Evolutionary conservation across 1,140 invertebrate genomes (phyloP).

Genomic region (Heliconius hewitsoni): DNA sequence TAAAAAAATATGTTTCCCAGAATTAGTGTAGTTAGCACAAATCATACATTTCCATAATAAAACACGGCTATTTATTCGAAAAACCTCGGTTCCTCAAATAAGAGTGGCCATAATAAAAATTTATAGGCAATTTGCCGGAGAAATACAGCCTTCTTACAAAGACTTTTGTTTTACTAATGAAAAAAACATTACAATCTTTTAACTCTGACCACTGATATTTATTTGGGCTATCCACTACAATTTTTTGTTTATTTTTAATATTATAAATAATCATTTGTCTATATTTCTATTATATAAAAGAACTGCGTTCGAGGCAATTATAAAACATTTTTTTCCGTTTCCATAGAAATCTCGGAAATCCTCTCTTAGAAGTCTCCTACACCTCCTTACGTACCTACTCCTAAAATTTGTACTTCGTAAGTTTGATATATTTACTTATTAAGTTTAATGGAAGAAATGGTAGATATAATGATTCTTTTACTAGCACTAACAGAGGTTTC

Average conservation of each 20-base stretch:
- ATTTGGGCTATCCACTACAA: background rate
- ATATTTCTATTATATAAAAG: background rate
- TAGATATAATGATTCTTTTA: too few species aligned
- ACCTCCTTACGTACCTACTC: too few species aligned
- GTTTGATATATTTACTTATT: too few species aligned
- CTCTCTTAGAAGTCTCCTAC: too few species aligned
- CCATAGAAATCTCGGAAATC: too few species aligned
- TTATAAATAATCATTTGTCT: background rate
- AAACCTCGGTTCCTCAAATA: slow-evolving; percentile 68
- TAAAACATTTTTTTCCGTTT: too few species aligned
- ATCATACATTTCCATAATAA: slow-evolving; percentile 59
- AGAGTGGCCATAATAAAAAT: slow-evolving; percentile 74
- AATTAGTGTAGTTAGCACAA: slow-evolving; percentile 28
- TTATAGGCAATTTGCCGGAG: slow-evolving; percentile 71
- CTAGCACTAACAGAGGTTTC: too few species aligned
- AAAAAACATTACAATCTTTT: slow-evolving; percentile 45
- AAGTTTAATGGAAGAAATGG: too few species aligned
- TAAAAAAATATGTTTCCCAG: background rate
- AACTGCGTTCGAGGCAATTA: too few species aligned
- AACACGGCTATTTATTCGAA: slow-evolving; percentile 59
- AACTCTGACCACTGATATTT: background rate
- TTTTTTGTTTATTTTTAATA: background rate
- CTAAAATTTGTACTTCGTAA: too few species aligned
- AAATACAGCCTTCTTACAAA: slow-evolving; percentile 59
- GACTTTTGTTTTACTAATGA: slow-evolving; percentile 70